Conservation (phyloP, 2,113 vertebrate species). For the Gasterosteus nipponicus region DNA sequence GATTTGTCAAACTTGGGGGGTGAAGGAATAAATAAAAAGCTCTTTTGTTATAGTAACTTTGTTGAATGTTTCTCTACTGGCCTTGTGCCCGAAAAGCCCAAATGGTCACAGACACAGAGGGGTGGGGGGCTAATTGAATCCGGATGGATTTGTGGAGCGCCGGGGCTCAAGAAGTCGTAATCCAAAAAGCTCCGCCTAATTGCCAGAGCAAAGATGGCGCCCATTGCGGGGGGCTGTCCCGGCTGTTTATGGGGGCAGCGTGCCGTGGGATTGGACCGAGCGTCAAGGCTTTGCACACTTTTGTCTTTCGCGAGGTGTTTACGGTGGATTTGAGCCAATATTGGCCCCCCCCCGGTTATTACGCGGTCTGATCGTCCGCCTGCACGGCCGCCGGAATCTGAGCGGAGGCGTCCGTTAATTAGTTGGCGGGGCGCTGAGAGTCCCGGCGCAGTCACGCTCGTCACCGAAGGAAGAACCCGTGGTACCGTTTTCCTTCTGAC, state of each 20-base stretch:
- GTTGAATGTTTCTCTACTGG: constrained; percentile 44
- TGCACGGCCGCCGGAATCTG: constrained; percentile 64
- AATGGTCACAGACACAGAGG: constrained; percentile 60
- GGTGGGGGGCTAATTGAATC: constrained; percentile 71
- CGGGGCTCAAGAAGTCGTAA: constrained; percentile 65
- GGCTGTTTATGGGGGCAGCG: constrained; percentile 63
- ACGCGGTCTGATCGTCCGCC: constrained; percentile 71
- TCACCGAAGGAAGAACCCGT: constrained; percentile 60
- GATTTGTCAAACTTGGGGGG: constrained; percentile 53
- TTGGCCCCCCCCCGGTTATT: constrained; percentile 63
- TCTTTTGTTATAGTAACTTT: constrained; percentile 19
- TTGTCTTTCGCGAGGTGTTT: constrained; percentile 74
- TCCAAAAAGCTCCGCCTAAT: constrained; percentile 76
- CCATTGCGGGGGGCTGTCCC: constrained; percentile 52
- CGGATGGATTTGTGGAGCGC: constrained; percentile 67
- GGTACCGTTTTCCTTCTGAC: constrained; percentile 59
- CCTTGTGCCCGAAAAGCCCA: constrained; percentile 54
- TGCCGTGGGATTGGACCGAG: constrained; percentile 68
- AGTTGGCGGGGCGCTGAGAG: constrained; percentile 3
- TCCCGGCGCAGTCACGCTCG: constrained; percentile 55
- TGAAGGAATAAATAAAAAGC: constrained; percentile 3
- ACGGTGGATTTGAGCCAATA: constrained; percentile 73
- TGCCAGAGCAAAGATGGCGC: constrained; percentile 74
- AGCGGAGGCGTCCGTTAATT: constrained; percentile 71
- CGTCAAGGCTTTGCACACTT: constrained; percentile 63